phyloP scores from a whole-genome alignment of 2,113 vertebrate genomes.

The Hiodon tergisus region DNA sequence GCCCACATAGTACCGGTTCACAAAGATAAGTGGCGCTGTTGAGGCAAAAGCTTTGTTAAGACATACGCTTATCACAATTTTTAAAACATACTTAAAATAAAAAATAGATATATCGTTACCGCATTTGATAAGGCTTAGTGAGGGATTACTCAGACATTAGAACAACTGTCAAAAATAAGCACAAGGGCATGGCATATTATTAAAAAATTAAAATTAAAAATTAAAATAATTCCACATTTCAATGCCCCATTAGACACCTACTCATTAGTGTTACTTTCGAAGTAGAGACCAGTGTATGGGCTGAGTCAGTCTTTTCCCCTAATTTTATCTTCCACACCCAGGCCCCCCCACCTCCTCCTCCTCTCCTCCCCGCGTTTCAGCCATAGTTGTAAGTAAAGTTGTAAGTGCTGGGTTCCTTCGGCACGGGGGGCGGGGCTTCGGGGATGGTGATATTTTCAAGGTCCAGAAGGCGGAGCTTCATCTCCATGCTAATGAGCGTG shows the following conservation, averaged over 20 bases:
- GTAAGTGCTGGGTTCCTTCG: slow-evolving; percentile 95
- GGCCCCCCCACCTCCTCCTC: slow-evolving; percentile 16
- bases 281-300: background rate
- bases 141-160: slow-evolving; percentile 5
- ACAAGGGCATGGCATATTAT: background rate
- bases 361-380: slow-evolving; percentile 51
- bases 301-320: background rate
- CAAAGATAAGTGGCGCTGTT: slow-evolving; percentile 5
- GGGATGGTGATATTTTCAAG: slow-evolving; percentile 95
- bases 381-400: slow-evolving; percentile 97
- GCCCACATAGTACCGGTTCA: slow-evolving; percentile 15
- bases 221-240: background rate
- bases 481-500: slow-evolving; percentile 96
- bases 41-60: slow-evolving; percentile 10
- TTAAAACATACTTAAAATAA: background rate
- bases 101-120: background rate
- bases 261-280: background rate
- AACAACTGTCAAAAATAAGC: slow-evolving; percentile 8
- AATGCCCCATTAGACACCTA: background rate
- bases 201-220: background rate
- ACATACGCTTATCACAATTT: background rate
- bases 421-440: slow-evolving; percentile 85
- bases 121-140: slow-evolving; percentile 11
- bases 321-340: slow-evolving; percentile 28
- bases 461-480: slow-evolving; percentile 95